Evolutionary conservation across 1,140 invertebrate species (phyloP), one percentile per base, ranked within the genome.

Genomic region (Latrodectus geometricus): DNA sequence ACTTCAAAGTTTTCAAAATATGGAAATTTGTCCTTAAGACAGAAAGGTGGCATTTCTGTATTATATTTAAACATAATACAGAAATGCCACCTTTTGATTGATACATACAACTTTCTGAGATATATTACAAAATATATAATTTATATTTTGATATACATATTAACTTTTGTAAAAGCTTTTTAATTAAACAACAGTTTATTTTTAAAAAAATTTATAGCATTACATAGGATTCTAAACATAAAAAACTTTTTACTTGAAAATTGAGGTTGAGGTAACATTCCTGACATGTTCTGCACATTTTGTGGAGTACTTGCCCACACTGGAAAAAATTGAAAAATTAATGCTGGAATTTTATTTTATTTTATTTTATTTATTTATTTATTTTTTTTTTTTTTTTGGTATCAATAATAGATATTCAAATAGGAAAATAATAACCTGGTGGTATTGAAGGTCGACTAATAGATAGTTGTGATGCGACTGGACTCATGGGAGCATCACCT

Each of bases 261-360:
- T 3, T 86, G 83, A 14, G 83, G 83, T 56, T 86, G 83, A 61
- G 75, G 66, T 21, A 86, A 66, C 35, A 15, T 48, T 35, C 35
- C 9, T 14, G 81, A 9, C 9, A 77, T 23, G 35, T 73, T 61
- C 21, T 86, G 83, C 49, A 68, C 50, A 72, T 86, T 86, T 12
- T 86, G 83, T 23, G 83, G 83, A 74, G 83, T 86, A 17, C 83
- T 86, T 15, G 75, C 74, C 83, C 83, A 86, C 8, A 86, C 83
- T 86, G 61, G n/a, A 72, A 77, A 72, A 61, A 15, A 68, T 35
- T 35, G 1, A 35, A 35, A 35, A 35, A 35, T 35, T 35, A 35
- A 35, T 35, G 5, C 5, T 35, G 35, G 35, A 35, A 35, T 5
- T 35, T 35, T n/a, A n/a, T n/a, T n/a, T n/a, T n/a, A n/a, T n/a